phyloP scores from a whole-genome alignment of 1,140 invertebrate genomes.

The Centruroides sculpturatus region DNA sequence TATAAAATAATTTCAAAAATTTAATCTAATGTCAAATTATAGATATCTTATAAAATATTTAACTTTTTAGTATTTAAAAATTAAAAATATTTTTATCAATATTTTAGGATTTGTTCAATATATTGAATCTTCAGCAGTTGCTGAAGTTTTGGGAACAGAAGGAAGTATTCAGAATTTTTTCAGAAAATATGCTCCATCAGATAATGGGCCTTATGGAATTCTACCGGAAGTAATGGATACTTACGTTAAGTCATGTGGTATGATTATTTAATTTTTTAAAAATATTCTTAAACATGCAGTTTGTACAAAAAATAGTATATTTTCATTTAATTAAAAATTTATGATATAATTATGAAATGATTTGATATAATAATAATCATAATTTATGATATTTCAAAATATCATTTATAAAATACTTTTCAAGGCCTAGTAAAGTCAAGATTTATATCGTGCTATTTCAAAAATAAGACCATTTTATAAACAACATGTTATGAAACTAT shows the following conservation, averaged over 20 bases:
- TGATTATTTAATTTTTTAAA: slow-evolving; percentile 12
- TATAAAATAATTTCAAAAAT: slow-evolving; percentile 4
- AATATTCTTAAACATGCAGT: too few relatives aligned
- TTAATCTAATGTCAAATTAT: background rate
- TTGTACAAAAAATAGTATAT: too few relatives aligned
- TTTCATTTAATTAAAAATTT: too few relatives aligned
- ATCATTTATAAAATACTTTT: too few relatives aligned
- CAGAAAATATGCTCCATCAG: slow-evolving; percentile 70
- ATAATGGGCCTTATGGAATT: slow-evolving; percentile 78
- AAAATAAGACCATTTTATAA: too few relatives aligned
- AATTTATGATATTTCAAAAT: too few relatives aligned
- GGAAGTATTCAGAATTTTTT: slow-evolving; percentile 84
- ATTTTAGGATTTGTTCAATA: slow-evolving; percentile 74
- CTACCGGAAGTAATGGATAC: slow-evolving; percentile 91
- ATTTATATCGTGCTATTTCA: too few relatives aligned
- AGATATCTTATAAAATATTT: too few relatives aligned
- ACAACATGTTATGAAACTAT: too few relatives aligned
- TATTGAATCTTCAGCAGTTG: slow-evolving; percentile 84
- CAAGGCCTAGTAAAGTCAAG: too few relatives aligned
- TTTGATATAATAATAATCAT: too few relatives aligned
- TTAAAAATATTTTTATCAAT: background rate
- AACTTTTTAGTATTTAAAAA: background rate
- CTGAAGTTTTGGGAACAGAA: slow-evolving; percentile 73
- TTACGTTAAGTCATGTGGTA: slow-evolving; percentile 88
- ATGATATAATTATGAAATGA: too few relatives aligned